Conservation (phyloP, 2,797 vertebrate genomes). For the Xiphophorus birchmanni region DNA sequence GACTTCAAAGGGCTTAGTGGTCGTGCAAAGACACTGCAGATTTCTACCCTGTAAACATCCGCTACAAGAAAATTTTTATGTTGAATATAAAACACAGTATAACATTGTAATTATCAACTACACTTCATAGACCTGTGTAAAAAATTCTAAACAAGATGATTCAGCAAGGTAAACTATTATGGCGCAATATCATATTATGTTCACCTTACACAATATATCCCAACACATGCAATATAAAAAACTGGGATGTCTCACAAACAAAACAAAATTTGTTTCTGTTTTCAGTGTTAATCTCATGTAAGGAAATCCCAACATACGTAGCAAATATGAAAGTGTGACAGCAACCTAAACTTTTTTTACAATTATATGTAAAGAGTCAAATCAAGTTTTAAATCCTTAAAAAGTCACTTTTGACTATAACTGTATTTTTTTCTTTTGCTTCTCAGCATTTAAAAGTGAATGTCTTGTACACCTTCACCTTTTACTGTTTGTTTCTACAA, state of each 20-base stretch:
- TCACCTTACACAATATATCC: not conserved
- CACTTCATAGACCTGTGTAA: not conserved
- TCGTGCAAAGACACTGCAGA: not conserved
- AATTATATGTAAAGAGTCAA: not conserved
- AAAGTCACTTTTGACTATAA: not conserved
- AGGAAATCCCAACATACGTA: not conserved
- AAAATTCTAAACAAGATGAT: not conserved
- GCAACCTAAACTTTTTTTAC: not conserved
- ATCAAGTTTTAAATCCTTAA: not conserved
- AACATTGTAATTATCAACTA: not conserved
- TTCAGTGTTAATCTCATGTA: not conserved
- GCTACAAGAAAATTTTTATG: not conserved
- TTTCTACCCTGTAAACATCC: not conserved
- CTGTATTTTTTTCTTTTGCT: not conserved
- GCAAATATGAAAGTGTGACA: not conserved
- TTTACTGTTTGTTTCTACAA: not conserved
- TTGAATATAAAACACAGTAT: not conserved
- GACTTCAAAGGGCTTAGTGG: not conserved
- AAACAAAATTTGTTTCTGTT: not conserved
- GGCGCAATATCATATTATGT: not conserved
- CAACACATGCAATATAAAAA: not conserved
- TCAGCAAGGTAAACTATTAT: not conserved
- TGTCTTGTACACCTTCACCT: not conserved
- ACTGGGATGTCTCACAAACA: not conserved
- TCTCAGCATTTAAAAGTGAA: not conserved